Conservation (phyloP, 1,140 invertebrate species). For the Nephotettix cincticeps region DNA sequence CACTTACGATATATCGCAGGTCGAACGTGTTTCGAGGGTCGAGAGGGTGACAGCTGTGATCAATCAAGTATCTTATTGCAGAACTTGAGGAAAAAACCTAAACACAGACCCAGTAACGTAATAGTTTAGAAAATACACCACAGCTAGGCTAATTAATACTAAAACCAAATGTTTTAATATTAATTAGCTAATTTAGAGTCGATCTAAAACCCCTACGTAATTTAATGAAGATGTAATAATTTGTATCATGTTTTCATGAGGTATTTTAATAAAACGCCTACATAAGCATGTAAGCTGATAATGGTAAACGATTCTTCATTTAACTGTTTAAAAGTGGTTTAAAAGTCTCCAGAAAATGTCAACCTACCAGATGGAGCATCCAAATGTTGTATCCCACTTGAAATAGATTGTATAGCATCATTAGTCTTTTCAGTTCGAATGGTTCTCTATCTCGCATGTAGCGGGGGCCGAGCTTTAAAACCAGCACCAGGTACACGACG, state of each 20-base stretch:
- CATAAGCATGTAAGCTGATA: no score
- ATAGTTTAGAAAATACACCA: no score
- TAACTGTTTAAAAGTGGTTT: background rate
- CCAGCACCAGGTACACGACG: constrained; percentile 60
- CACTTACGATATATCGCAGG: constrained; percentile 1
- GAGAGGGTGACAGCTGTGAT: background rate
- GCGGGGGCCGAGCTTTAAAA: constrained; percentile 66
- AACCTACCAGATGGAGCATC: constrained; percentile 55
- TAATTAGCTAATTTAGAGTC: no score
- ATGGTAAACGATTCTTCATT: background rate
- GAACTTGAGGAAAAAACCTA: background rate
- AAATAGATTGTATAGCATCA: constrained; percentile 68
- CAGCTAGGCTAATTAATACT: no score
- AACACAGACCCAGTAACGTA: background rate
- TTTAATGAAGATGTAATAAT: no score
- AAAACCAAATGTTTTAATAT: no score
- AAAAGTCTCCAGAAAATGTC: background rate
- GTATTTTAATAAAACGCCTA: no score
- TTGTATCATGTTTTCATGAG: no score
- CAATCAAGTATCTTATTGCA: background rate
- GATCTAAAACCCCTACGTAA: no score
- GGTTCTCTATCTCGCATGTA: constrained; percentile 66
- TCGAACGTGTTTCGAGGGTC: background rate
- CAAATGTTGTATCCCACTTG: constrained; percentile 66
- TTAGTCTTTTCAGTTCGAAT: constrained; percentile 58